Conservation (phyloP, 1,140 invertebrate genomes). For the Acromyrmex echinatior region DNA sequence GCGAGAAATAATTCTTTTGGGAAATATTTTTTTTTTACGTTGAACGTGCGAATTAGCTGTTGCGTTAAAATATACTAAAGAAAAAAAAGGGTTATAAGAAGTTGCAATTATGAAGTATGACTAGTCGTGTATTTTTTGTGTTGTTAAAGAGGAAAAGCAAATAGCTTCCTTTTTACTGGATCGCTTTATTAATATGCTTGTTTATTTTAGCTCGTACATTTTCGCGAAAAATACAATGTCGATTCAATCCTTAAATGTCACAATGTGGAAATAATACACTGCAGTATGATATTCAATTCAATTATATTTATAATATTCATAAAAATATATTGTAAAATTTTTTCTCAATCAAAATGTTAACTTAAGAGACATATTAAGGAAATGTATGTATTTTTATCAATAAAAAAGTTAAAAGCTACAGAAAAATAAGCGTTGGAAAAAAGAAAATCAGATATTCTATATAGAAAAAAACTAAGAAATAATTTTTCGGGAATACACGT, state of each 20-base stretch:
- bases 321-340: no score
- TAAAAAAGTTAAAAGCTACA: no score
- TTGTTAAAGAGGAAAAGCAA: not conserved
- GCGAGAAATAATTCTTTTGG: not conserved
- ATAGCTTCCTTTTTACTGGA: not conserved
- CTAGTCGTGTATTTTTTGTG: not conserved
- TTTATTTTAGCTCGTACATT: not conserved
- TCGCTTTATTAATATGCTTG: not conserved
- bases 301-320: no score
- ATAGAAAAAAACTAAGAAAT: no score
- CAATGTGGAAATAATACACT: no score
- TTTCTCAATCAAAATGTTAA: no score
- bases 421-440: no score
- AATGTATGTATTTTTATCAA: no score
- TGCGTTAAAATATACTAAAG: not conserved
- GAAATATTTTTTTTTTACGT: not conserved
- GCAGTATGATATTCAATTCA: no score
- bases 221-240: not conserved
- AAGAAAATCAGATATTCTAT: no score
- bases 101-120: slow-evolving; percentile 1
- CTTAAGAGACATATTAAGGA: no score
- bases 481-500: no score
- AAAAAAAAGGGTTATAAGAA: not conserved
- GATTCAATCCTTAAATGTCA: not conserved
- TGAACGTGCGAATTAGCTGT: not conserved